Evolutionary conservation across 2,888 invertebrate genomes (phyloP).

Genomic region (Lepidocyrtinus sp.): DNA sequence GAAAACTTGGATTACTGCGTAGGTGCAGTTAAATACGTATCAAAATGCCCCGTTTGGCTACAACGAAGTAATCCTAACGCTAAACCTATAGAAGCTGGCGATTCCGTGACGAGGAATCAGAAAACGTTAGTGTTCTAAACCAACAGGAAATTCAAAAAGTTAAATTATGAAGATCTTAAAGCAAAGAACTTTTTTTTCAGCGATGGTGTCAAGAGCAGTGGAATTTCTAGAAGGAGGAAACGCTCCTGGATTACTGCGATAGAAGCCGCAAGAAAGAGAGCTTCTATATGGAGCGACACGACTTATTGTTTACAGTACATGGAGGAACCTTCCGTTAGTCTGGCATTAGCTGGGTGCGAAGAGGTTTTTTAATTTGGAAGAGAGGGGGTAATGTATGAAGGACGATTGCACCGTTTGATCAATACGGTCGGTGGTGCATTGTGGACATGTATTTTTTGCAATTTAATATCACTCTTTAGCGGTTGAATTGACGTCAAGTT

Average conservation of each 20-base stretch:
- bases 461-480: no score
- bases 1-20: constrained; percentile 65
- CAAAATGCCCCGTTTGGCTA: constrained; percentile 61
- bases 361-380: constrained; percentile 15
- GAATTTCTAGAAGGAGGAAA: constrained; percentile 31
- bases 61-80: constrained; percentile 24
- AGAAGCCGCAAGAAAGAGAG: constrained; percentile 17
- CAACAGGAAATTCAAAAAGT: no score
- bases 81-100: not conserved
- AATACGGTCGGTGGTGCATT: no score
- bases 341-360: constrained; percentile 51
- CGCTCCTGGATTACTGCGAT: constrained; percentile 50
- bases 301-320: constrained; percentile 53
- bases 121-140: no score
- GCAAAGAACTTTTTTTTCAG: no score
- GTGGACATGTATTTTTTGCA: no score
- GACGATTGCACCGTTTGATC: not conserved
- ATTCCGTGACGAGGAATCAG: constrained; percentile 8
- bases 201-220: not conserved
- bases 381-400: not conserved
- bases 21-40: constrained; percentile 48
- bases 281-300: constrained; percentile 53
- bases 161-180: no score
- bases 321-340: constrained; percentile 51
- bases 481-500: no score